phyloP scores from a whole-genome alignment of 2,113 vertebrate species.

The Micronisus gabar region DNA sequence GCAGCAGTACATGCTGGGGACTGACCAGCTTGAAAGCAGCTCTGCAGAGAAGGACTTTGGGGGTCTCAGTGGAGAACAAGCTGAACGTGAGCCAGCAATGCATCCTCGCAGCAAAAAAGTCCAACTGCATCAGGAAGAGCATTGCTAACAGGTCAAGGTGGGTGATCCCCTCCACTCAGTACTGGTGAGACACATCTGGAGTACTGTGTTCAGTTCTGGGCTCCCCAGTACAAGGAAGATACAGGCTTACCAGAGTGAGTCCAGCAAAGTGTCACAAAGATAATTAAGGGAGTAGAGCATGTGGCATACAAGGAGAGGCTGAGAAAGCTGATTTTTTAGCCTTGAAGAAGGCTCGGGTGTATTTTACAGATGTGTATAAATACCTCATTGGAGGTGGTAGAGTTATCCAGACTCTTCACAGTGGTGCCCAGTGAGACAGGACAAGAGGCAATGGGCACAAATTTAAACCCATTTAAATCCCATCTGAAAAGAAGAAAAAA shows the following conservation, averaged over 20 bases:
- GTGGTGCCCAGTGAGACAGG: neutral
- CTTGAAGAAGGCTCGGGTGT: neutral
- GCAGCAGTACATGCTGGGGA: neutral
- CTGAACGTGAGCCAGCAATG: neutral
- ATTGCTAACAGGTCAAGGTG: neutral
- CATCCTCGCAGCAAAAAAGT: neutral
- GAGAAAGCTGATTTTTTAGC: neutral
- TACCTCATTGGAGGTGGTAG: neutral
- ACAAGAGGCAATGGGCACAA: neutral
- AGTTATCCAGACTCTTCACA: neutral
- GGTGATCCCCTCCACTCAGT: neutral
- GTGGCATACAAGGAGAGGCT: neutral
- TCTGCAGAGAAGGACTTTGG: neutral
- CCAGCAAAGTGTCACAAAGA: neutral
- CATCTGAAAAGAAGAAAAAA: neutral
- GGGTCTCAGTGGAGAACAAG: neutral
- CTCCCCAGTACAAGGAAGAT: neutral
- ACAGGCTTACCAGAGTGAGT: neutral
- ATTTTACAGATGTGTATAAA: neutral
- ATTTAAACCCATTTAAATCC: neutral
- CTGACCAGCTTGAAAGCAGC: neutral
- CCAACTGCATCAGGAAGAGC: neutral
- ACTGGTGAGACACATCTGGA: neutral
- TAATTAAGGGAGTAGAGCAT: neutral
- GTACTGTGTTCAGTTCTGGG: neutral